Percentiles rank a stretch among this genome's conserved stretches.
phyloP scores from a whole-genome alignment of 2,113 vertebrate genomes.

The Lophotis ruficrista region DNA sequence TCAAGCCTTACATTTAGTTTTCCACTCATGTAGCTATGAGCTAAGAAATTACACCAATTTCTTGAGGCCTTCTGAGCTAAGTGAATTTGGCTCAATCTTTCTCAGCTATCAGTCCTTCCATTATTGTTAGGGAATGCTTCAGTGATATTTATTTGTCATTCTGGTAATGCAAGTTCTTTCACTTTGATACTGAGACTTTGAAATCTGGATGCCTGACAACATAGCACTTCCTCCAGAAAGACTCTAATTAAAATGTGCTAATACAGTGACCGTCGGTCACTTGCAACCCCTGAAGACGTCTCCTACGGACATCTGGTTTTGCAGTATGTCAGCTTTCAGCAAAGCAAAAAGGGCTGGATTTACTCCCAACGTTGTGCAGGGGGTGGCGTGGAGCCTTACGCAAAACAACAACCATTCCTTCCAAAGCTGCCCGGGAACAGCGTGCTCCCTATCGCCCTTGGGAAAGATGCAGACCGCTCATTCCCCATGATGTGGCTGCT shows the following conservation, averaged over 20 bases:
- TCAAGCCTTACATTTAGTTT: conserved; percentile 60
- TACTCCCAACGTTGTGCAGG: background rate
- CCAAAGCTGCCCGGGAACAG: background rate
- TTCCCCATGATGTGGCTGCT: fast-evolving
- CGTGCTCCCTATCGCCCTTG: background rate
- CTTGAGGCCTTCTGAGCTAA: conserved; percentile 53
- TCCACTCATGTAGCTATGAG: conserved; percentile 46
- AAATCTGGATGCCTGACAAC: conserved; percentile 25
- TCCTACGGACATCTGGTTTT: background rate
- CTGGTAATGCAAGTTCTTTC: conserved; percentile 6
- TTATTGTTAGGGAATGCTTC: conserved; percentile 56
- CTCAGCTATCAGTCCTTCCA: conserved; percentile 55
- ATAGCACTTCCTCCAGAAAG: background rate
- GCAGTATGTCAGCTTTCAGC: background rate
- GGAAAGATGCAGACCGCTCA: background rate
- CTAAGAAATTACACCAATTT: conserved; percentile 65
- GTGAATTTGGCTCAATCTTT: conserved; percentile 58
- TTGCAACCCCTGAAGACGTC: background rate
- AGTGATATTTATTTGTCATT: conserved; percentile 54
- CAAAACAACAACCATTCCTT: background rate
- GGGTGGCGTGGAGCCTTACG: background rate
- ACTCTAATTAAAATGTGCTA: conserved; percentile 29
- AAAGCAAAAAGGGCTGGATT: background rate
- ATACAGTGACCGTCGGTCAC: background rate
- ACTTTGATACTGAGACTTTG: conserved; percentile 28